Evolutionary conservation across 2,888 invertebrate genomes (phyloP), one percentile per base, ranked within the genome.

Genomic region (Alviniconcha strummeri): DNA sequence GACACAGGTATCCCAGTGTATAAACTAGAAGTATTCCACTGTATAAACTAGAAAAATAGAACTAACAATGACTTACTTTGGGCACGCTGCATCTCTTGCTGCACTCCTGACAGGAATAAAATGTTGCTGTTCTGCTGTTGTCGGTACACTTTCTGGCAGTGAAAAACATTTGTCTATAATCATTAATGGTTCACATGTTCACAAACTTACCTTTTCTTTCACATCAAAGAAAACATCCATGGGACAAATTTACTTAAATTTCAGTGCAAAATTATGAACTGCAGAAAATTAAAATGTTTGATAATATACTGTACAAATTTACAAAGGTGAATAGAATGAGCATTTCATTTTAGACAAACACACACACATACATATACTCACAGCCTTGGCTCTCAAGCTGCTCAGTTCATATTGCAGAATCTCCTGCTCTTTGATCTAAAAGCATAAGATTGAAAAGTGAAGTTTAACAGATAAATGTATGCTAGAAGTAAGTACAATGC

Each of bases 121-220:
- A 89, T 80, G 75, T 86, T 84, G 81, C 90, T 88, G 85, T 89
- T 89, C 67, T 85, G 87, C 75, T 90, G 89, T 72, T 88, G 87
- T 54, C 86, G 86, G 82, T 88, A 90, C 19, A 89, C 88, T 79
- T 85, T 87, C 90, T 90, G 85, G 11, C 85, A 86, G 57, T 19
- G 36, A 84, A 74, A 74, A 17, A 81, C 71, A 36, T 36, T 36
- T 36, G 36, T 36, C 36, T 3, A 36, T 36, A 36, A 36, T 36
- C 36, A 36, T 36, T 36, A 36, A 36, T 36, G 36, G 36, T 36
- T 36, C 36, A 36, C 3, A 36, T 36, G 3, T 36, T 36, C 36
- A 36, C 36, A 36, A 36, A 36, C 36, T 36, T 36, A 36, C 36
- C 36, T 36, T 36, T 36, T 36, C 0, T 36, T 36, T 36, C 36